Percentiles rank a stretch among this genome's conserved stretches.
Conservation (phyloP, 2,888 invertebrate species). For the Thymelicus lineola region DNA sequence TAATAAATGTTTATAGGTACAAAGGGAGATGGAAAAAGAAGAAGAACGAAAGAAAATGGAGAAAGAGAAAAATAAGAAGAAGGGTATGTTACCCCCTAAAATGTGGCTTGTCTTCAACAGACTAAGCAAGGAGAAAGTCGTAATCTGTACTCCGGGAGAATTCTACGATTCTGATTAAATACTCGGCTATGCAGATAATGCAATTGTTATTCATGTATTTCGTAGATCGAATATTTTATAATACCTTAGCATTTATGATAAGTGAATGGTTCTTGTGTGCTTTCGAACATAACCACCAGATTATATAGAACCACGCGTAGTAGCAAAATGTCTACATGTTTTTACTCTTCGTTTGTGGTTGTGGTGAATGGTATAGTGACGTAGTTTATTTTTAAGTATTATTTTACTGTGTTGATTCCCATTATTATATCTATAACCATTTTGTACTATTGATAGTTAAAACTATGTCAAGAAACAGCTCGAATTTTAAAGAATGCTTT, state of each 20-base stretch:
- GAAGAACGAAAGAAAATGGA: constrained; percentile 15
- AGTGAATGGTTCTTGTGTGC: neutral
- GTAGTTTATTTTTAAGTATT: too few species aligned
- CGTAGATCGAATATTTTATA: neutral
- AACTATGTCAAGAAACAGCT: neutral
- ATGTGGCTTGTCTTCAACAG: constrained; percentile 26
- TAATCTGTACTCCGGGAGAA: constrained; percentile 26
- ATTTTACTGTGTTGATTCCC: neutral
- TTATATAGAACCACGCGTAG: neutral
- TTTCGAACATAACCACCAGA: neutral
- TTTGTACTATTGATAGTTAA: neutral
- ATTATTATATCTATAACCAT: neutral
- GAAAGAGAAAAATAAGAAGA: neutral
- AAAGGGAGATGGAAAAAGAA: constrained; percentile 3
- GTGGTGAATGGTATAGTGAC: neutral
- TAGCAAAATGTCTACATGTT: neutral
- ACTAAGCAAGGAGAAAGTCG: constrained; percentile 13
- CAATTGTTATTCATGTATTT: neutral
- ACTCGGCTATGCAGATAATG: too few species aligned
- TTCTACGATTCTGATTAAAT: constrained; percentile 29
- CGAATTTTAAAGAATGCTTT: constrained; percentile 5
- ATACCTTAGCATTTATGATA: neutral
- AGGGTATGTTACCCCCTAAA: neutral
- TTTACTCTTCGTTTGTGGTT: neutral
- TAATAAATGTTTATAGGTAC: constrained; percentile 10